These are phyloP conservation scores for Mustela lutreola DNA, from an alignment of 2,113 vertebrate species.

Conservation along the genomic window DNA sequence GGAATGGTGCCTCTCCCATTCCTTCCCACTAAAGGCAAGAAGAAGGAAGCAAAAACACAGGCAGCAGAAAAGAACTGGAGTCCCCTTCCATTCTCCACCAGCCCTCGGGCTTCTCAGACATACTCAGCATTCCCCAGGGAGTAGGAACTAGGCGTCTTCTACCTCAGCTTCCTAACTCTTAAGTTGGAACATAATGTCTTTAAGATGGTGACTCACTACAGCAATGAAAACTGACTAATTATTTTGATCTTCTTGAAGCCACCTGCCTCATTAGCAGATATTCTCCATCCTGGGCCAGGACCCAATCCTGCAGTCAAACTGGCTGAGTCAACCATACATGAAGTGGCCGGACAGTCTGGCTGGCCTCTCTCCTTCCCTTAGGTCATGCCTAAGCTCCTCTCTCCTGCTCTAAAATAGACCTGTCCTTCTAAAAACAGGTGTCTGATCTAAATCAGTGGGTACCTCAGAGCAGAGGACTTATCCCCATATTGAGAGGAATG, in stretches of 20 bases:
- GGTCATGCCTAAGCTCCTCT: background rate
- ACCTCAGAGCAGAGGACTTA: background rate
- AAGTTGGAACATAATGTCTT: constrained; percentile 80
- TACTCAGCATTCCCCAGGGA: constrained; percentile 58
- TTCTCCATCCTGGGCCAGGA: constrained; percentile 56
- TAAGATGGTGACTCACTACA: constrained; percentile 82
- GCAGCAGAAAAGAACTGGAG: background rate
- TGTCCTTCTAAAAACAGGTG: background rate
- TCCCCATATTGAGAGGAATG: background rate
- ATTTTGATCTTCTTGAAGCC: constrained; percentile 74
- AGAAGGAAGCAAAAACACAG: background rate
- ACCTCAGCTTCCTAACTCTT: constrained; percentile 66
- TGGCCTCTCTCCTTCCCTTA: background rate
- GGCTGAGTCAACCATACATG: background rate
- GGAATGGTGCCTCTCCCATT: background rate
- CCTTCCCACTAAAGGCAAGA: background rate
- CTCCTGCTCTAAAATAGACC: background rate
- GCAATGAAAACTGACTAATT: constrained; percentile 68
- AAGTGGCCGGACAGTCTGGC: background rate
- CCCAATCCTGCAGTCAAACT: constrained; percentile 37
- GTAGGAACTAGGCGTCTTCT: constrained; percentile 66
- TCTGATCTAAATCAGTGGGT: background rate
- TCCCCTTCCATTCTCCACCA: constrained; percentile 62
- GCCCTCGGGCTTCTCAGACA: constrained; percentile 66
- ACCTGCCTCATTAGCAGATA: constrained; percentile 66